Conservation (phyloP, 2,797 vertebrate genomes). For the Chaenodraco wilsoni region DNA sequence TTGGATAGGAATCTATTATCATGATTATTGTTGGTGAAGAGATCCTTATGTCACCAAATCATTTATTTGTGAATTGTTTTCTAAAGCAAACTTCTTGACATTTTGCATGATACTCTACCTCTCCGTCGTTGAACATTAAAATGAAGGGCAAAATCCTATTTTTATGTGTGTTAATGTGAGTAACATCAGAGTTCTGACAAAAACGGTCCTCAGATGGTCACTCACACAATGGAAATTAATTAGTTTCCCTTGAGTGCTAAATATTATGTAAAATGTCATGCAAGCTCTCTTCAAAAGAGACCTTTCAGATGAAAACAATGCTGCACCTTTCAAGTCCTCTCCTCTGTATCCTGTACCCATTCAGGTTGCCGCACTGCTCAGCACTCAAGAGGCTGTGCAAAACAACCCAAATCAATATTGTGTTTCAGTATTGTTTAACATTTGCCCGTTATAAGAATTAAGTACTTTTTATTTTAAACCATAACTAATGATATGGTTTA, state of each 20-base stretch:
- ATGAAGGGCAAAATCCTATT: constrained; percentile 28
- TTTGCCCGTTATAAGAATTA: constrained; percentile 6
- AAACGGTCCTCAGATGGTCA: constrained; percentile 46
- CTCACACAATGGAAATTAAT: constrained; percentile 56
- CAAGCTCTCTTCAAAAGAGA: constrained; percentile 52
- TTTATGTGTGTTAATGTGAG: constrained; percentile 50
- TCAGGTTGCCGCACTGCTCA: constrained; percentile 32
- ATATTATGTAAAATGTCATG: constrained; percentile 57
- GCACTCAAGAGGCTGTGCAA: constrained; percentile 27
- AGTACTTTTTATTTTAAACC: constrained; percentile 2
- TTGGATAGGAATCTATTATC: not conserved
- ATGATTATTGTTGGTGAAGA: constrained; percentile 3
- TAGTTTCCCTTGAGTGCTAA: constrained; percentile 44
- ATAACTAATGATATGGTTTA: not conserved
- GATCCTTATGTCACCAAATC: constrained; percentile 20
- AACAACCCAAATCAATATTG: constrained; percentile 33
- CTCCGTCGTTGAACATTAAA: constrained; percentile 32
- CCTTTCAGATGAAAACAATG: constrained; percentile 65
- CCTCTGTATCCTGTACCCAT: constrained; percentile 43
- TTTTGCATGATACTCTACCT: constrained; percentile 23
- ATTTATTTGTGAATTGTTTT: constrained; percentile 20
- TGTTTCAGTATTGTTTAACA: constrained; percentile 24
- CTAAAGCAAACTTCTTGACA: constrained; percentile 45
- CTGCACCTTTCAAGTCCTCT: constrained; percentile 66
- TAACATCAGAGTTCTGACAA: constrained; percentile 49